Percentiles rank a stretch among this genome's conserved stretches.
Conservation (phyloP, 2,888 invertebrate genomes). For the Gasteruption jaculator region DNA sequence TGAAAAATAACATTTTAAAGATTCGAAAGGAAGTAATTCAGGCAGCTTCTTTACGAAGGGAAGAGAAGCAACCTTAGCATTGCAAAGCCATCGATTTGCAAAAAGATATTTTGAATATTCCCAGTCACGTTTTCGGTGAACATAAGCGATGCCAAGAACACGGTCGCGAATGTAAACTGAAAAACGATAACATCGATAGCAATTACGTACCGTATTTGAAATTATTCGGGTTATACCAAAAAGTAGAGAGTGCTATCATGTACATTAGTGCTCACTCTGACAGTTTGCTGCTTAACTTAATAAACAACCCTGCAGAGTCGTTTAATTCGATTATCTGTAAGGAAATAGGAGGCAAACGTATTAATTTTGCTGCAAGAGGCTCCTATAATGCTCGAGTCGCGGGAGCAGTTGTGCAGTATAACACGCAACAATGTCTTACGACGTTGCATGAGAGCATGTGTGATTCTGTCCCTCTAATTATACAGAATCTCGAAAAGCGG, state of each 20-base stretch:
- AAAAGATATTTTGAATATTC: slow-evolving; percentile 21
- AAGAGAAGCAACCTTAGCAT: slow-evolving; percentile 4
- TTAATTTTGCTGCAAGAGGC: no score
- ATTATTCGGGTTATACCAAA: background rate
- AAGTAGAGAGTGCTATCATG: slow-evolving; percentile 3
- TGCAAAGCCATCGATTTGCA: slow-evolving; percentile 8
- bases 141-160: slow-evolving; percentile 17
- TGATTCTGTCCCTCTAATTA: background rate
- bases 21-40: slow-evolving; percentile 2
- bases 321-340: slow-evolving; percentile 10
- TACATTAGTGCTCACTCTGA: slow-evolving; percentile 1
- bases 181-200: no score
- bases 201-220: no score
- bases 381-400: slow-evolving; percentile 11
- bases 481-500: background rate
- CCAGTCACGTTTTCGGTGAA: slow-evolving; percentile 23
- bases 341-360: slow-evolving; percentile 9
- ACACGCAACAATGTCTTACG: slow-evolving; percentile 24
- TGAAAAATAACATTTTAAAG: slow-evolving; percentile 8
- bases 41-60: background rate
- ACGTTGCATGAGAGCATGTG: background rate
- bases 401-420: slow-evolving; percentile 30
- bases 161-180: background rate
- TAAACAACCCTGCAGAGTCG: slow-evolving; percentile 7
- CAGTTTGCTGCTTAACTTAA: slow-evolving; percentile 6